A percentile compares a stretch with the other conserved stretches of the same genome.
Evolutionary conservation across 2,113 vertebrate species (phyloP).

Genomic region (Sturnira hondurensis): DNA sequence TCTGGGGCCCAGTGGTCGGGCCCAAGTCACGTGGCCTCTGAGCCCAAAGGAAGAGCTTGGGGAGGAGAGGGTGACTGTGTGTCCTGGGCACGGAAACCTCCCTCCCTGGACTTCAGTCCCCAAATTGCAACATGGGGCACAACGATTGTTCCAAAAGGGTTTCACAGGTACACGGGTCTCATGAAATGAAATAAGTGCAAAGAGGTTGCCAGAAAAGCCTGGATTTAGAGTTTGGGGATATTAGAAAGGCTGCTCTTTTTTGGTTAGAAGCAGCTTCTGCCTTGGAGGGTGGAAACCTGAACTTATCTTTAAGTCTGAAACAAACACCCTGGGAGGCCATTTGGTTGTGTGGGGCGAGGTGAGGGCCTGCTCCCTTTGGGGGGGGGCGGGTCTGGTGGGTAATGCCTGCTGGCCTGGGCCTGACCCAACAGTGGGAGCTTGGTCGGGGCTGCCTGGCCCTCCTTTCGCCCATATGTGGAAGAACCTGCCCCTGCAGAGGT

Average conservation of each 20-base stretch:
- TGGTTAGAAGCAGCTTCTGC: neutral
- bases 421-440: neutral
- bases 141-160: neutral
- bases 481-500: neutral
- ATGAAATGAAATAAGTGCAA: neutral
- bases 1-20: neutral
- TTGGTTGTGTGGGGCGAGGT: neutral
- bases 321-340: neutral
- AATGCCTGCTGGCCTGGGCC: neutral
- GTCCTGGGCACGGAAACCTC: neutral
- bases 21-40: neutral
- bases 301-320: neutral
- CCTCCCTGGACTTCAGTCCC: neutral
- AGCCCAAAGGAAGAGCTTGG: neutral
- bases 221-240: neutral
- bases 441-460: fast-evolving
- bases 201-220: neutral
- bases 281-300: neutral
- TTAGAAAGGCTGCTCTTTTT: neutral
- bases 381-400: neutral
- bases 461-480: neutral
- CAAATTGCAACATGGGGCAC: neutral
- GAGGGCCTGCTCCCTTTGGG: neutral
- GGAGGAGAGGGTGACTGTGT: neutral
- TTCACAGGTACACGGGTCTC: neutral